phyloP scores from a whole-genome alignment of 2,888 invertebrate genomes.

The Fragum whitleyi region DNA sequence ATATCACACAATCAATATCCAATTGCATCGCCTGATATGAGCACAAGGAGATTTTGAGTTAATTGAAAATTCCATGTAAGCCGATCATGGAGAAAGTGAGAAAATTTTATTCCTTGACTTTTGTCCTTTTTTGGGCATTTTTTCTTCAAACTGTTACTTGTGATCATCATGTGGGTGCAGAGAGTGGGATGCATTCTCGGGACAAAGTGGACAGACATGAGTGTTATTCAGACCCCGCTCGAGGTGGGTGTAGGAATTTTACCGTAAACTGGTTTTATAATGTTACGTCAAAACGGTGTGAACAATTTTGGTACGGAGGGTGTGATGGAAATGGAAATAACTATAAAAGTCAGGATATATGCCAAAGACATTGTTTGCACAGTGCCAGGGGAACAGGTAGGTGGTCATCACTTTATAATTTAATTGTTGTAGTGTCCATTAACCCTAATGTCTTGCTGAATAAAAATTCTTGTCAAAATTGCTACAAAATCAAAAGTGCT shows the following conservation, averaged over 20 bases:
- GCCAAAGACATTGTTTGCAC: conserved; percentile 68
- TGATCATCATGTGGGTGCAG: conserved; percentile 28
- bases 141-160: conserved; percentile 15
- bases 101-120: conserved; percentile 1
- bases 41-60: not conserved
- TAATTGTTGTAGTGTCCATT: too few species aligned
- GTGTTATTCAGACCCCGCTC: conserved; percentile 3
- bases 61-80: not conserved
- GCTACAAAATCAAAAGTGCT: too few species aligned
- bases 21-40: not conserved
- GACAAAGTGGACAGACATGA: conserved; percentile 20
- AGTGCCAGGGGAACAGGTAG: conserved; percentile 54
- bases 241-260: conserved; percentile 75
- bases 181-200: not conserved
- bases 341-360: conserved; percentile 73
- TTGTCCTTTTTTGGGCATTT: conserved; percentile 1
- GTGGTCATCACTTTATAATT: conserved; percentile 8
- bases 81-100: not conserved
- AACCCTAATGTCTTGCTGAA: too few species aligned
- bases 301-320: conserved; percentile 94
- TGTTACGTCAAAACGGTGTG: conserved; percentile 88
- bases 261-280: conserved; percentile 90
- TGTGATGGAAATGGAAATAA: conserved; percentile 92
- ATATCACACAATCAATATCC: not conserved
- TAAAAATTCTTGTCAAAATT: too few species aligned